Evolutionary conservation across 2,888 invertebrate species (phyloP).

Genomic region (Aphidoletes aphidimyza): DNA sequence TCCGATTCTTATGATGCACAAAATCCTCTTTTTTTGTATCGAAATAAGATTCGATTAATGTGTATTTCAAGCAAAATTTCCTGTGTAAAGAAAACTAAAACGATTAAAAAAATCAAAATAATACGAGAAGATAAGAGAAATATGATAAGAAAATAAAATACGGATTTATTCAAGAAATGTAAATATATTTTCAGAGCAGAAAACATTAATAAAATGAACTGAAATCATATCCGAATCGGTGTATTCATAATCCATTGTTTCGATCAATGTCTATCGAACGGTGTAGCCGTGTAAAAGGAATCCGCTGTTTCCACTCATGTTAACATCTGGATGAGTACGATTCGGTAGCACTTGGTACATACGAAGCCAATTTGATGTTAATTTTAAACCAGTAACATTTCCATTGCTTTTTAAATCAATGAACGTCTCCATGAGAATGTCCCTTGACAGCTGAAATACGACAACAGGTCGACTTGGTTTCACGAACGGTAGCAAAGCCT

Average conservation of each 20-base stretch:
- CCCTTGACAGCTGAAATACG: slow-evolving; percentile 81
- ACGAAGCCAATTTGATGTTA: slow-evolving; percentile 88
- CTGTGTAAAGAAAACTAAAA: slow-evolving; percentile 13
- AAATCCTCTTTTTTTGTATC: too few species aligned
- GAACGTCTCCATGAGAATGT: slow-evolving; percentile 87
- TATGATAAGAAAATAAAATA: not conserved
- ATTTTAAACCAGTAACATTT: slow-evolving; percentile 78
- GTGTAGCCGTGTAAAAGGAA: slow-evolving; percentile 80
- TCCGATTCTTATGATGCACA: too few species aligned
- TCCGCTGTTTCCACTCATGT: slow-evolving; percentile 89
- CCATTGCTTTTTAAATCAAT: slow-evolving; percentile 77
- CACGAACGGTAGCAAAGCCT: slow-evolving; percentile 79
- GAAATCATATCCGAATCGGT: not conserved
- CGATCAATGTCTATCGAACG: slow-evolving; percentile 1
- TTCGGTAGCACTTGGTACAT: slow-evolving; percentile 90
- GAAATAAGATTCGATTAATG: too few species aligned
- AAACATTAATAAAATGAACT: slow-evolving; percentile 14
- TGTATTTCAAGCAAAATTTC: too few species aligned
- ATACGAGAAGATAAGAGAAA: not conserved
- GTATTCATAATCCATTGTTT: not conserved
- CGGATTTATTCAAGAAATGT: slow-evolving; percentile 8
- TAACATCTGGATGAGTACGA: slow-evolving; percentile 94
- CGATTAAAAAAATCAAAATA: slow-evolving; percentile 5
- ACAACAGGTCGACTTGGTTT: slow-evolving; percentile 86
- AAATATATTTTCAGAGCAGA: slow-evolving; percentile 40